phyloP scores from a whole-genome alignment of 2,888 invertebrate species.

The Drosophila differens region DNA sequence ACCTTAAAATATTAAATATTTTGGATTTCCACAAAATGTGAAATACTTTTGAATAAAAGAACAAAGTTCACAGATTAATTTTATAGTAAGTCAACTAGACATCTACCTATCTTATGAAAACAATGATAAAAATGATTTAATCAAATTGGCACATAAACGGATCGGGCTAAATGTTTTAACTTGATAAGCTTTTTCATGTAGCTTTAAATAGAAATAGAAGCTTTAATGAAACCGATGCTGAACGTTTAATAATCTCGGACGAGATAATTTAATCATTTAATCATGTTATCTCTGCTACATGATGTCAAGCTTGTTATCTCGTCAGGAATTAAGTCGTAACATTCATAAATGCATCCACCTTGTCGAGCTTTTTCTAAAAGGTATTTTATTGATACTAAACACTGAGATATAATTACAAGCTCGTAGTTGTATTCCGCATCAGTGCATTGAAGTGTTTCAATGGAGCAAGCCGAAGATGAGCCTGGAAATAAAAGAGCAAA shows the following conservation, averaged over 20 bases:
- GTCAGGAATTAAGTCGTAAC: background rate
- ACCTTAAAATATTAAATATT: background rate
- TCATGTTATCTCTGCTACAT: background rate
- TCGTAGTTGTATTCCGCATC: background rate
- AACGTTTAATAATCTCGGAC: background rate
- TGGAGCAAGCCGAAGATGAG: slow-evolving; percentile 16
- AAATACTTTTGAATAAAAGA: background rate
- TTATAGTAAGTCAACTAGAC: background rate
- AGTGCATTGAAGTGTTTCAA: background rate
- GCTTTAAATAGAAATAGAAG: background rate
- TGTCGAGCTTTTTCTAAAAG: background rate
- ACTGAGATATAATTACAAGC: slow-evolving; percentile 6
- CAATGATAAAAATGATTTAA: background rate
- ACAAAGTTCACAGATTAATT: background rate
- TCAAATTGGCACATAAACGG: background rate
- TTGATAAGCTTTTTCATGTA: background rate
- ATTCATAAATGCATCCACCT: slow-evolving; percentile 5
- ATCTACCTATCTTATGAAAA: background rate
- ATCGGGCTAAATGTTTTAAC: background rate
- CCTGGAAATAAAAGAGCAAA: slow-evolving; percentile 9
- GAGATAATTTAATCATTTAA: background rate
- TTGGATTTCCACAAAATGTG: background rate
- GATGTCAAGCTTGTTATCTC: background rate
- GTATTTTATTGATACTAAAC: slow-evolving; percentile 6
- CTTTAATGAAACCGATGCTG: background rate